Base-by-base conservation (phyloP, 2,888 invertebrate genomes). In the Limnephilus rhombicus region DNA sequence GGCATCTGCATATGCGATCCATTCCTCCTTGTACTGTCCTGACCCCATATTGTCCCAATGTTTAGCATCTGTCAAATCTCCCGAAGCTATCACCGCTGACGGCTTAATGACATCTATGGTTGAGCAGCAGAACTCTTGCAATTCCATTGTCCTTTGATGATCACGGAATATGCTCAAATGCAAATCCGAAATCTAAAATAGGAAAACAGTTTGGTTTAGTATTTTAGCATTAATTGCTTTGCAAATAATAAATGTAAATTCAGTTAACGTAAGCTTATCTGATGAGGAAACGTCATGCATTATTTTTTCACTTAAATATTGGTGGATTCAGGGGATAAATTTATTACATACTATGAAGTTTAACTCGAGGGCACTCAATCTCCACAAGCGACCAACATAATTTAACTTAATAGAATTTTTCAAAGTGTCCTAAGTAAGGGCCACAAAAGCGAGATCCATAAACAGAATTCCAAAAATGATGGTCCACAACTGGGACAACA, bases 31-130 rank as follows among this genome's bases (percentile, higher is more conserved):
- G 94, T 97, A 97, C 95, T 99, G 99, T 82, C 96, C 96, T 29
- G 99, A 98, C 18, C 98, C 98, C 94, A 98, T 97, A 94, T 97
- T 97, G 95, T 98, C 98, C 94, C 96, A 96, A 24, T 97, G 97
- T 95, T 98, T 98, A 7, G 98, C 98, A 96, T 99, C 99, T 24
- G 98, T 98, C 92, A 99, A 95, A 95, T 99, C 99, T 82, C 99
- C 99, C 92, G 98, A 98, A 5, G 98, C 98, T 92, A 99, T 95
- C 34, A 99, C 98, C 92, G 98, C 96, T 18, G 96, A 95, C 68
- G 99, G 99, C 94, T 97, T 97, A 92, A 99, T 97, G 90, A 96
- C 96, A 94, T 96, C 96, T 0, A 99, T 96, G 80, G 98, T 98
- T 92, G 96, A 96, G 94, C 97, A 97, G 95, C 98, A 98, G 95